Conservation (phyloP, 2,113 vertebrate species). For the Lampris megalopsis region DNA sequence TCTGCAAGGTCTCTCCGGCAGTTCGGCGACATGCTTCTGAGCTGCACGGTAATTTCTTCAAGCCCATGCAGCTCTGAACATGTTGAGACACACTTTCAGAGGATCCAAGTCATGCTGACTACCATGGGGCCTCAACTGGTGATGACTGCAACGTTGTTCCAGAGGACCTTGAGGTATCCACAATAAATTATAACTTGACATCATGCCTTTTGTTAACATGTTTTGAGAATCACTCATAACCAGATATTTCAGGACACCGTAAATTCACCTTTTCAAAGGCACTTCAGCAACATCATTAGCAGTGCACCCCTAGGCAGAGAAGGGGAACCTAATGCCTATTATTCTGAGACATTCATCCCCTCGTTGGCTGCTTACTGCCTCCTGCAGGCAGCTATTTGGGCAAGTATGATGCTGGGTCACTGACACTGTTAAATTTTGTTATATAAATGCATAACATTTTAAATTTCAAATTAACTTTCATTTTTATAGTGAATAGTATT, state of each 20-base stretch:
- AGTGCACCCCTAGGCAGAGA: slow-evolving; percentile 4
- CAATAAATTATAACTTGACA: not conserved
- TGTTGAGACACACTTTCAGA: slow-evolving; percentile 17
- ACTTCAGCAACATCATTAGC: slow-evolving; percentile 5
- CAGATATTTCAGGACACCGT: slow-evolving; percentile 14
- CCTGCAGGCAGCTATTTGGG: slow-evolving; percentile 14
- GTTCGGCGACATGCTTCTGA: slow-evolving; percentile 18
- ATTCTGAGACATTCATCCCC: slow-evolving; percentile 15
- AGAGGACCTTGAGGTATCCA: slow-evolving; percentile 20
- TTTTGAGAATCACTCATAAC: not conserved
- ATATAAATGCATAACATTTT: not conserved
- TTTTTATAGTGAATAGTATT: no score
- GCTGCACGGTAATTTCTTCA: slow-evolving; percentile 18
- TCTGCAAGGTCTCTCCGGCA: slow-evolving; percentile 7
- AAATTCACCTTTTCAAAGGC: slow-evolving; percentile 10
- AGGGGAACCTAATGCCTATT: slow-evolving; percentile 4
- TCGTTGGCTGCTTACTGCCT: slow-evolving; percentile 18
- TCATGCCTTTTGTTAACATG: not conserved
- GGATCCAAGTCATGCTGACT: not conserved
- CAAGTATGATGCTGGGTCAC: slow-evolving; percentile 33
- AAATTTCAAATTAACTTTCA: no score
- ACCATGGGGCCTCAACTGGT: no score
- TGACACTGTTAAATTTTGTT: not conserved
- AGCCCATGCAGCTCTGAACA: slow-evolving; percentile 13
- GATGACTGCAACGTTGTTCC: not conserved